Conservation (phyloP, 2,113 vertebrate species). For the Mustela lutreola region DNA sequence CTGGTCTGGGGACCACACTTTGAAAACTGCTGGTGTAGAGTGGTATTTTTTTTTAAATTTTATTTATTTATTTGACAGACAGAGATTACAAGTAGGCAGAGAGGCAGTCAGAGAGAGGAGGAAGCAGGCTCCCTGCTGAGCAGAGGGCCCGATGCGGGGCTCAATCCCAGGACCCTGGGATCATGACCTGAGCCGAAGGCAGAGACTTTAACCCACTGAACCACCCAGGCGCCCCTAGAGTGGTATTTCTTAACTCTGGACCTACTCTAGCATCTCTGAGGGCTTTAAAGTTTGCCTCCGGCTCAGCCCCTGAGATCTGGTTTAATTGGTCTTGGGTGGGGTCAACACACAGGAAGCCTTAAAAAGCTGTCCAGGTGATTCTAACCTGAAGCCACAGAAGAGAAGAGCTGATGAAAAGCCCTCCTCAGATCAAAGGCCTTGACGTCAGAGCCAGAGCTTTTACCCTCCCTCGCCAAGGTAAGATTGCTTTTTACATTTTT, state of each 20-base stretch:
- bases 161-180: too few species aligned
- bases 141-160: too few species aligned
- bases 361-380: not conserved
- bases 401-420: not conserved
- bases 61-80: too few species aligned
- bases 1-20: not conserved
- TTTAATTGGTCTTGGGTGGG: not conserved
- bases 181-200: too few species aligned
- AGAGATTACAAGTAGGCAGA: too few species aligned
- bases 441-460: not conserved
- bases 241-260: not conserved
- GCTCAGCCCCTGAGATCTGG: not conserved
- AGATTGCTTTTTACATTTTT: not conserved
- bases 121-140: too few species aligned
- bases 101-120: too few species aligned
- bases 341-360: not conserved
- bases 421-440: fast-evolving
- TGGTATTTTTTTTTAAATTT: not conserved
- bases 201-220: too few species aligned
- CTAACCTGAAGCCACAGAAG: not conserved
- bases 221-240: not conserved
- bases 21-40: not conserved
- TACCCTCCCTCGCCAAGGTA: not conserved
- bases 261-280: not conserved
- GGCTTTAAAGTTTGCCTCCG: not conserved